Conservation (phyloP, 2,888 invertebrate genomes). For the Agrochola litura region DNA sequence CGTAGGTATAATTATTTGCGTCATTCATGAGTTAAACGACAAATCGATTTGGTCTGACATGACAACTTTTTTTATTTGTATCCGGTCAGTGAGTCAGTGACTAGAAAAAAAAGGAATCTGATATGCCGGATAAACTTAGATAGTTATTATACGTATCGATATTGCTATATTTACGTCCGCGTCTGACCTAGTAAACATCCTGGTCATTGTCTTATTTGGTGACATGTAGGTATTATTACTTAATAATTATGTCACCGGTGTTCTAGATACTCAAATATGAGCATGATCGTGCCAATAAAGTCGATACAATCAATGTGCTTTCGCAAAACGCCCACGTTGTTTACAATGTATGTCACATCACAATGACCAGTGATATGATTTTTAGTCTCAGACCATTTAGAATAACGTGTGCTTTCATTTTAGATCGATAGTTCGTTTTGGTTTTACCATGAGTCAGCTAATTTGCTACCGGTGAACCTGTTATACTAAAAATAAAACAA, state of each 20-base stretch:
- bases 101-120: slow-evolving; percentile 37
- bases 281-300: slow-evolving; percentile 26
- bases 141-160: background rate
- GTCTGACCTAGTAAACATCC: slow-evolving; percentile 17
- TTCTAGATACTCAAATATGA: slow-evolving; percentile 44
- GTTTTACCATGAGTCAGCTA: slow-evolving; percentile 9
- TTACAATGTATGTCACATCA: slow-evolving; percentile 32
- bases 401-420: background rate
- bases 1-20: slow-evolving; percentile 27
- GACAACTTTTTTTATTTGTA: slow-evolving; percentile 41
- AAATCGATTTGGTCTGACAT: slow-evolving; percentile 31
- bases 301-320: slow-evolving; percentile 51
- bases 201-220: slow-evolving; percentile 26
- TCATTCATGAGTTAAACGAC: slow-evolving; percentile 34
- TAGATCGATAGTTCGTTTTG: background rate
- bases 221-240: slow-evolving; percentile 32
- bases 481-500: background rate
- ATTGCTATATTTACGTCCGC: slow-evolving; percentile 21
- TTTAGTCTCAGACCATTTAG: slow-evolving; percentile 17
- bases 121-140: slow-evolving; percentile 16
- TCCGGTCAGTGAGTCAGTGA: slow-evolving; percentile 44
- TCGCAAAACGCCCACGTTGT: slow-evolving; percentile 55
- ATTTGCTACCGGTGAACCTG: background rate
- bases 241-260: slow-evolving; percentile 51
- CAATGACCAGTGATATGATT: slow-evolving; percentile 21